Evolutionary conservation across 1,140 invertebrate genomes (phyloP), one percentile per base, ranked within the genome.

Genomic region (Lycorma delicatula): DNA sequence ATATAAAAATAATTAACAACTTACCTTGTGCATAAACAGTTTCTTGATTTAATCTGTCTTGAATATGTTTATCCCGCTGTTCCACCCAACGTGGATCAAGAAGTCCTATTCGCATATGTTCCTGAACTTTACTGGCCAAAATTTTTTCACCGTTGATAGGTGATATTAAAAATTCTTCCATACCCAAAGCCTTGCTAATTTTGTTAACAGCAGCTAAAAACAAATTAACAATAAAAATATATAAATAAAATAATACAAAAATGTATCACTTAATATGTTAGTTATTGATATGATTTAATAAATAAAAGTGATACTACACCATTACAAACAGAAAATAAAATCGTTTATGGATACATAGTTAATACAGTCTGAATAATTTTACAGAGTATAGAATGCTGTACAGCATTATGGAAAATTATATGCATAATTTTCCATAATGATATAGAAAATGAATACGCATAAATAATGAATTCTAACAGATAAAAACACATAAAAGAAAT

Each of bases 51-150:
- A 86, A 76, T 66, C 87, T 89, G 60, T 96, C 93, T 13, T 81
- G 77, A 0, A 92, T 77, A 62, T 89, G 84, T 59, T 91, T 84
- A 68, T 98, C 95, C 38, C 95, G 76, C 69, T 98, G 93, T 72
- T 98, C 95, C 46, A 98, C 86, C 94, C 96, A 99, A 63, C 95
- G 84, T 18, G 96, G 95, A 83, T 99, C 96, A 65, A 99, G 73
- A 54, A 98, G 75, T 49, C 95, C 94, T 70, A 98, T 98, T 57
- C 93, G 84, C 83, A 99, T 93, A 74, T 99, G 97, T 66, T 99
- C 93, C 55, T 93, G 91, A 3, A 99, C 89, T 73, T 98, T 97
- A 64, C 87, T 90, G 0, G 95, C 94, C 0, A 94, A 93, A 66
- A 99, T 97, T 67, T 88, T 86, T 70, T 99, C 97, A 31, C 94